Percentiles rank a stretch among this genome's conserved stretches.
These are phyloP conservation scores for Perodicticus potto DNA, from an alignment of 2,797 vertebrate genomes.

Conservation along the genomic window DNA sequence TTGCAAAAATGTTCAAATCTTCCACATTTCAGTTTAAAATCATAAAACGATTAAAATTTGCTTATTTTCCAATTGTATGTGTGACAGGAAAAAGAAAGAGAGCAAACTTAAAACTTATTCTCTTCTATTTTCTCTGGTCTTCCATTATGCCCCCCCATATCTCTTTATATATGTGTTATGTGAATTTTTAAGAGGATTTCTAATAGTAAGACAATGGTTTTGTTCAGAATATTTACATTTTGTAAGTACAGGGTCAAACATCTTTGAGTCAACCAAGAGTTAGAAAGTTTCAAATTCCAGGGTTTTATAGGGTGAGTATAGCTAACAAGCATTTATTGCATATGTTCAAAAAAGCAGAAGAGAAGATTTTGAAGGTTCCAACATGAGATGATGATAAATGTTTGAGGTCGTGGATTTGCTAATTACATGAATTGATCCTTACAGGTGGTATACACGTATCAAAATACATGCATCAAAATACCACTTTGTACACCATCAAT, in stretches of 20 bases:
- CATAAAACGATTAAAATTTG: neutral
- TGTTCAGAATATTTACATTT: neutral
- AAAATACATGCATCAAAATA: neutral
- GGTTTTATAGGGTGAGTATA: neutral
- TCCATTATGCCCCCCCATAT: neutral
- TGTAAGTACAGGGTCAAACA: neutral
- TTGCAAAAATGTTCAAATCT: neutral
- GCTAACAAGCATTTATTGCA: neutral
- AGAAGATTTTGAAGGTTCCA: neutral
- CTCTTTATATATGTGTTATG: neutral
- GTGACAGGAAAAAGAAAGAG: neutral
- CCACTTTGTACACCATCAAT: neutral
- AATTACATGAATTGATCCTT: neutral
- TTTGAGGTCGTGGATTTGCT: neutral
- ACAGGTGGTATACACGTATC: neutral
- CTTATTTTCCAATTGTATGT: neutral
- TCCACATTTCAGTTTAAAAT: constrained; percentile 32
- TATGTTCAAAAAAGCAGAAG: neutral
- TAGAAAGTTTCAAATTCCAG: neutral
- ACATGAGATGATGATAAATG: neutral
- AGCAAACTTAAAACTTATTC: neutral
- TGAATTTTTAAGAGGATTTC: constrained; percentile 33
- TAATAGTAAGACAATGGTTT: neutral
- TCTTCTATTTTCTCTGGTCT: neutral
- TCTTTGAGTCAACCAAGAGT: neutral